Evolutionary conservation across 2,113 vertebrate species (phyloP).

Genomic region (Eudyptes chrysolophus): DNA sequence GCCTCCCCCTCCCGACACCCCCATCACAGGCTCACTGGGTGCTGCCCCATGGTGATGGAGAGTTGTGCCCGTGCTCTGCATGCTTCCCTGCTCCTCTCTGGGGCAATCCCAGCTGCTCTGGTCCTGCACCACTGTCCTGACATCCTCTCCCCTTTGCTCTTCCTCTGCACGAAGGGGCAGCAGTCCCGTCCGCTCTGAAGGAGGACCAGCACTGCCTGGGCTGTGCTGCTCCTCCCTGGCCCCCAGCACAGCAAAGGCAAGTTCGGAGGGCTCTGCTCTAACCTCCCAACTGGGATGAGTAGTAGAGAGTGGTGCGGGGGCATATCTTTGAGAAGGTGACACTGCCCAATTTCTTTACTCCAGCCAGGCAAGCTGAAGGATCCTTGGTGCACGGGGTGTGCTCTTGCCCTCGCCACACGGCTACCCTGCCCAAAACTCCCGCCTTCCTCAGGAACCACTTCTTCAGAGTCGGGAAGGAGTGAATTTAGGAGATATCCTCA

Average conservation of each 20-base stretch:
- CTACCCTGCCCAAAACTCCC: not conserved
- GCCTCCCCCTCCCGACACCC: not conserved
- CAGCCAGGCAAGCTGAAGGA: not conserved
- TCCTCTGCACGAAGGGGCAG: not conserved
- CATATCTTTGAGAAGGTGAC: not conserved
- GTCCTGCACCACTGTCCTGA: not conserved
- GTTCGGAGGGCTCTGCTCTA: not conserved
- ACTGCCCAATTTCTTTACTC: not conserved
- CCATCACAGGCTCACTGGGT: not conserved
- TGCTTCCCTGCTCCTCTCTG: not conserved
- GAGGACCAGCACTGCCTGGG: not conserved
- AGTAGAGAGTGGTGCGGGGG: not conserved
- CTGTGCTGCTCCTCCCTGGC: not conserved
- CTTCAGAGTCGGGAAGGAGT: not conserved
- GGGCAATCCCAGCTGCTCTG: not conserved
- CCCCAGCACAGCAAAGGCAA: not conserved
- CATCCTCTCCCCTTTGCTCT: not conserved
- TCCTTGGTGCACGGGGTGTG: not conserved
- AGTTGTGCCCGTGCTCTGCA: not conserved
- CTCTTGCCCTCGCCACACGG: accelerated
- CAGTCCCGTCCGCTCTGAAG: not conserved
- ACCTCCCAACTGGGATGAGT: not conserved
- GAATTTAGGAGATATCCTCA: constrained; percentile 1
- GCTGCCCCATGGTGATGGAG: not conserved
- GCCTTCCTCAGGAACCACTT: not conserved